Evolutionary conservation across 1,140 invertebrate species (phyloP).

Genomic region (Sitodiplosis mosellana): DNA sequence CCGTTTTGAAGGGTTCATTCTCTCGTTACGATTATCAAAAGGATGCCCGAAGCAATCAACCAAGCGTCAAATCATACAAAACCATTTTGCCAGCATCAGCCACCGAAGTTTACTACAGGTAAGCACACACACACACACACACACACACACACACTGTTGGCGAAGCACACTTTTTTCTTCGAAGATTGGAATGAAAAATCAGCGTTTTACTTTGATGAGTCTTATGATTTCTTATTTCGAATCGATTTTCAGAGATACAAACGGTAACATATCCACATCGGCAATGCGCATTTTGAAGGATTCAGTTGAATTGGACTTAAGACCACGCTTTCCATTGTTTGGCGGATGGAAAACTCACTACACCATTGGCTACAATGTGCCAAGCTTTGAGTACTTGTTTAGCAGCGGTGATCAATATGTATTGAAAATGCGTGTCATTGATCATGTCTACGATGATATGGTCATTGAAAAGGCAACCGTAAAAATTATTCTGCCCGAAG

Average conservation of each 20-base stretch:
- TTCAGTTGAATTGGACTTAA: constrained; percentile 83
- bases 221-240: no score
- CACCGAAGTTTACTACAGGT: constrained; percentile 64
- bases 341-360: constrained; percentile 99
- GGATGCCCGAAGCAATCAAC: constrained; percentile 61
- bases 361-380: constrained; percentile 91
- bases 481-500: constrained; percentile 90
- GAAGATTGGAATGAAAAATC: no score
- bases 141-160: no score
- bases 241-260: constrained; percentile 57
- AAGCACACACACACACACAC: background rate
- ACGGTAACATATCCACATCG: constrained; percentile 98
- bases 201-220: no score
- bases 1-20: constrained; percentile 84
- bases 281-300: constrained; percentile 74
- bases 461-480: constrained; percentile 78
- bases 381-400: constrained; percentile 89
- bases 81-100: constrained; percentile 76
- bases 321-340: constrained; percentile 92
- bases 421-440: constrained; percentile 80
- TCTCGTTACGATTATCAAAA: constrained; percentile 91
- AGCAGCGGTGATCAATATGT: constrained; percentile 63
- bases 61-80: constrained; percentile 83
- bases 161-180: no score
- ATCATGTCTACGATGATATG: constrained; percentile 96